A percentile compares a stretch with the other conserved stretches of the same genome.
Evolutionary conservation across 1,140 invertebrate species (phyloP).

Genomic region (Meloidogyne exigua): DNA sequence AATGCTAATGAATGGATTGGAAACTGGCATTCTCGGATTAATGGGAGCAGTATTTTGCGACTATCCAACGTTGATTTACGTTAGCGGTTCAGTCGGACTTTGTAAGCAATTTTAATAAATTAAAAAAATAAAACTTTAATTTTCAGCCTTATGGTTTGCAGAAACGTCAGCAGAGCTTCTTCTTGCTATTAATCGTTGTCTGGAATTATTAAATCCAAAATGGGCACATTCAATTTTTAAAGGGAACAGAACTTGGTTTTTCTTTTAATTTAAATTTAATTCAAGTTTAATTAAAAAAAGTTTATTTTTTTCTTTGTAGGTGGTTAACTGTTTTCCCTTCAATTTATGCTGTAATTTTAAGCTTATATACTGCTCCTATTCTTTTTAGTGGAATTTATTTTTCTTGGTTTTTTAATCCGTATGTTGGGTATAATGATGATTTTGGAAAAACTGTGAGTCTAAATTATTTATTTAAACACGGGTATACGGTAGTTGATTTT

Average conservation of each 20-base stretch:
- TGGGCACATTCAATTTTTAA: not conserved
- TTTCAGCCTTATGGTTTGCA: constrained; percentile 22
- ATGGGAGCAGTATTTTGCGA: constrained; percentile 28
- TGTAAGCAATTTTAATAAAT: not conserved
- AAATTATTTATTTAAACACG: too few relatives aligned
- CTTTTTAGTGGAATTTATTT: constrained; percentile 31
- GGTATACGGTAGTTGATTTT: too few relatives aligned
- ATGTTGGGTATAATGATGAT: constrained; percentile 25
- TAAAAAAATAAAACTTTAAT: not conserved
- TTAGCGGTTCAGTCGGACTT: constrained; percentile 15
- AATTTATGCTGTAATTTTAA: constrained; percentile 12
- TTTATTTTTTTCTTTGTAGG: not conserved
- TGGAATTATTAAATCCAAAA: constrained; percentile 22
- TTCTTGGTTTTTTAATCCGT: constrained; percentile 30
- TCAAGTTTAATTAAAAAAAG: not conserved
- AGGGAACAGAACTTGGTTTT: not conserved
- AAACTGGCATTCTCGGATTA: constrained; percentile 15
- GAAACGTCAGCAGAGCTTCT: constrained; percentile 21
- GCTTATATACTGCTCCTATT: constrained; percentile 16
- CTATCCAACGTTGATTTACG: constrained; percentile 27
- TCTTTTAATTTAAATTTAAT: not conserved
- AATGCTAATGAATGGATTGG: constrained; percentile 24
- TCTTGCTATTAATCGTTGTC: constrained; percentile 23
- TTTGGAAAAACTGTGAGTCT: constrained; percentile 9
- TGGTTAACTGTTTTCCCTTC: constrained; percentile 3